phyloP scores from a whole-genome alignment of 2,797 vertebrate species.

The Acipenser oxyrinchus region DNA sequence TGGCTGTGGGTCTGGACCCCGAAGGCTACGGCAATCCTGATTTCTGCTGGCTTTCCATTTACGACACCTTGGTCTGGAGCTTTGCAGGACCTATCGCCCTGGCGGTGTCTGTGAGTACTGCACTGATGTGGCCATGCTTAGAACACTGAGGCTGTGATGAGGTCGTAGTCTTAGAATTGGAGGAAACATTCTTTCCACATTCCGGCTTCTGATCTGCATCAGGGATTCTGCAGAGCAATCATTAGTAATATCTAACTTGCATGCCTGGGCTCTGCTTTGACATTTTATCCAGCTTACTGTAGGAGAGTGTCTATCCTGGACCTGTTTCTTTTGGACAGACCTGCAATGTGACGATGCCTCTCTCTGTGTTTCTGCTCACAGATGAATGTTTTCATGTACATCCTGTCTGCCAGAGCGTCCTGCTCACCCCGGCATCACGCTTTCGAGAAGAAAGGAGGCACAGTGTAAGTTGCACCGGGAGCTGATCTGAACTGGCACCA shows the following conservation, averaged over 20 bases:
- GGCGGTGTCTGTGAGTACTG: conserved; percentile 69
- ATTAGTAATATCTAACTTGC: no score
- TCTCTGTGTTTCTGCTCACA: conserved; percentile 30
- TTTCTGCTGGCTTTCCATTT: conserved; percentile 91
- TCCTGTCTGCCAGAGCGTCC: conserved; percentile 73
- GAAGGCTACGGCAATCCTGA: conserved; percentile 92
- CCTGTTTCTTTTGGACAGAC: neutral
- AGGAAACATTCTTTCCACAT: no score
- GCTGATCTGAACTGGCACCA: neutral
- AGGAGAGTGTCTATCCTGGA: neutral
- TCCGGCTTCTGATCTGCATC: neutral
- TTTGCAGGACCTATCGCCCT: conserved; percentile 79
- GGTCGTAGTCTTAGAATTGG: neutral
- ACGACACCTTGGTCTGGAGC: conserved; percentile 90
- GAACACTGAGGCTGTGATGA: neutral
- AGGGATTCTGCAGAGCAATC: neutral
- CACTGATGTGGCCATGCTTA: neutral
- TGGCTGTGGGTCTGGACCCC: conserved; percentile 87
- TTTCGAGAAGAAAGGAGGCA: conserved; percentile 78
- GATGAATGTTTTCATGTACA: conserved; percentile 82
- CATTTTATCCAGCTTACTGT: neutral
- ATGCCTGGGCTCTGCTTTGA: no score
- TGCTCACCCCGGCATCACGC: conserved; percentile 64
- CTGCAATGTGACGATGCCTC: neutral
- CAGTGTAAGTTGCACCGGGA: conserved; percentile 62